Evolutionary conservation across 1,140 invertebrate species (phyloP).

Genomic region (Ceratosolen fusciceps): DNA sequence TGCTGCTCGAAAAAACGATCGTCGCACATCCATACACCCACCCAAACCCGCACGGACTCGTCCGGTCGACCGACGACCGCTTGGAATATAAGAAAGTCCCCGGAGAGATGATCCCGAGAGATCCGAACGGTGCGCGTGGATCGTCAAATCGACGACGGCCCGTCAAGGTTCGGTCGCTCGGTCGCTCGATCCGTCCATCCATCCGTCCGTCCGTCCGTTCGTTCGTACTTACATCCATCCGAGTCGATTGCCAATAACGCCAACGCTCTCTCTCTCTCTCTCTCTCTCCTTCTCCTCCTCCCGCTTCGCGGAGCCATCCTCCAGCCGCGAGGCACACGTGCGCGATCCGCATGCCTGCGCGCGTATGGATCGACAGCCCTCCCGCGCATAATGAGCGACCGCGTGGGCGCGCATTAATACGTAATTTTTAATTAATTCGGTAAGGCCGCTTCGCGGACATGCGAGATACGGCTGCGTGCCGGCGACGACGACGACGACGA

Average conservation of each 20-base stretch:
- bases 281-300: no score
- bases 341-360: neutral
- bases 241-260: neutral
- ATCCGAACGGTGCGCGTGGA: neutral
- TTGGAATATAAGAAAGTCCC: neutral
- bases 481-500: no score
- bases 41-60: neutral
- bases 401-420: slow-evolving; percentile 51
- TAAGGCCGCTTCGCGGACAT: slow-evolving; percentile 50
- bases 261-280: neutral
- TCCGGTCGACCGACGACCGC: no score
- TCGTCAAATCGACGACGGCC: neutral
- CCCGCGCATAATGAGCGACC: slow-evolving; percentile 13
- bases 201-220: no score
- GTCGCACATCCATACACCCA: neutral
- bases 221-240: neutral
- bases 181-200: no score
- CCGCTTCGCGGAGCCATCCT: no score
- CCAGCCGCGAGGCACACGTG: no score
- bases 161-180: no score
- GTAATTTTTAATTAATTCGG: slow-evolving; percentile 57
- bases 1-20: no score
- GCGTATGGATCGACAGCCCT: neutral
- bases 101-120: neutral
- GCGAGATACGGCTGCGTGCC: slow-evolving; percentile 48